phyloP scores from a whole-genome alignment of 2,113 vertebrate genomes.

The Odontophorus gujanensis region DNA sequence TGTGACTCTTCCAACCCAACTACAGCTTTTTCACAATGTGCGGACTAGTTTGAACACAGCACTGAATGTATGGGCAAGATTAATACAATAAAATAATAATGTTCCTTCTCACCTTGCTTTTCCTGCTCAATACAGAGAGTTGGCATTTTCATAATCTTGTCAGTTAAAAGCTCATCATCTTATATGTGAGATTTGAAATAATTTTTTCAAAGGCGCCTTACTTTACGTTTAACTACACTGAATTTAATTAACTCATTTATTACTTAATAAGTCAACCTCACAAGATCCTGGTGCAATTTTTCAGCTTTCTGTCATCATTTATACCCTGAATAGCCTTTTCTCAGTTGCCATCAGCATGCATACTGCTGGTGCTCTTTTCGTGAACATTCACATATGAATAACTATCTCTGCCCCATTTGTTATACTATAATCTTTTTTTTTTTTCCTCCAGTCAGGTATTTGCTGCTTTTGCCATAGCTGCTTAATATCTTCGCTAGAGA shows the following conservation, averaged over 20 bases:
- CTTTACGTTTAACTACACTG: neutral
- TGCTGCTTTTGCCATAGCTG: neutral
- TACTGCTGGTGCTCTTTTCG: neutral
- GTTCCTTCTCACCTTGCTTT: conserved; percentile 25
- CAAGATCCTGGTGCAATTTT: neutral
- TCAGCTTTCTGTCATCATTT: neutral
- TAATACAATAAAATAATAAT: neutral
- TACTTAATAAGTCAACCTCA: neutral
- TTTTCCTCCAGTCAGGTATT: neutral
- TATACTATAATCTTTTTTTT: neutral
- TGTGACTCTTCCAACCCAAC: neutral
- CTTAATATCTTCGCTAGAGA: neutral
- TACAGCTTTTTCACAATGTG: neutral
- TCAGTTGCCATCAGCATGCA: neutral
- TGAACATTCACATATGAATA: neutral
- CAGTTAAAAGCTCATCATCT: conserved; percentile 28
- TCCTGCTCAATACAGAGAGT: neutral
- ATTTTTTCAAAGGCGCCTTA: conserved; percentile 1
- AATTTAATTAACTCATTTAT: conserved; percentile 11
- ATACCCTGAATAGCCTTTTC: neutral
- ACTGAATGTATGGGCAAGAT: neutral
- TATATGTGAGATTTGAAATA: neutral
- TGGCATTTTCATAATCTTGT: conserved; percentile 43
- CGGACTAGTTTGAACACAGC: neutral
- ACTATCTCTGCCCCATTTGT: neutral